phyloP scores from a whole-genome alignment of 2,113 vertebrate genomes.

The Zosterops borbonicus region DNA sequence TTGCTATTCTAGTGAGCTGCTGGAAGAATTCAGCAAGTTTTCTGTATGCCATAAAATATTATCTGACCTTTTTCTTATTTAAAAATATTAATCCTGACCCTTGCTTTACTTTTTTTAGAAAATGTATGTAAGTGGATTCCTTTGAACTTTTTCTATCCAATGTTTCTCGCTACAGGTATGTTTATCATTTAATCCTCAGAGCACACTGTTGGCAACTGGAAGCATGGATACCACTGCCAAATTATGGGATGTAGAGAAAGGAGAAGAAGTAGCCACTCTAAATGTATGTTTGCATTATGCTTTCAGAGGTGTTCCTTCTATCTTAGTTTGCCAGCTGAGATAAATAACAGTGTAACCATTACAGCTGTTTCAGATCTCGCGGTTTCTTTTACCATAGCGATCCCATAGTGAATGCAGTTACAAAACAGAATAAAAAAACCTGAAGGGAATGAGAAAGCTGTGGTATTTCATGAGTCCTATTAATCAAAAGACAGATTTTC shows the following conservation, averaged over 20 bases:
- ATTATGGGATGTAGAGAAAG: slow-evolving; percentile 89
- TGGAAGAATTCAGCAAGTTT: background rate
- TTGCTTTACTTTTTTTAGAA: background rate
- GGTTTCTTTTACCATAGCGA: background rate
- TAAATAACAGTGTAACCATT: background rate
- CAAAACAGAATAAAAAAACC: background rate
- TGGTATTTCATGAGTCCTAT: background rate
- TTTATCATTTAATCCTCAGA: slow-evolving; percentile 92
- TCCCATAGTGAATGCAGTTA: background rate
- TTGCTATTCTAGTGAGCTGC: background rate
- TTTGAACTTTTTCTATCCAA: background rate
- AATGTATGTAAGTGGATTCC: background rate
- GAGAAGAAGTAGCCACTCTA: slow-evolving; percentile 83
- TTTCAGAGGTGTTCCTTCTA: background rate
- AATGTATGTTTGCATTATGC: slow-evolving; percentile 67
- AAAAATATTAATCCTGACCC: background rate
- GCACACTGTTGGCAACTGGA: slow-evolving; percentile 91
- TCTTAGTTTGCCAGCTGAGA: background rate
- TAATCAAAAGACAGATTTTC: background rate
- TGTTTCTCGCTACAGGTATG: slow-evolving; percentile 81
- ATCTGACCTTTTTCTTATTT: background rate
- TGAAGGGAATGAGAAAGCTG: background rate
- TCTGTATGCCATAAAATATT: background rate
- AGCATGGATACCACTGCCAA: slow-evolving; percentile 91
- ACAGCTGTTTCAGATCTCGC: background rate